Evolutionary conservation across 2,888 invertebrate species (phyloP).

Genomic region (Chymomyza caudatula): DNA sequence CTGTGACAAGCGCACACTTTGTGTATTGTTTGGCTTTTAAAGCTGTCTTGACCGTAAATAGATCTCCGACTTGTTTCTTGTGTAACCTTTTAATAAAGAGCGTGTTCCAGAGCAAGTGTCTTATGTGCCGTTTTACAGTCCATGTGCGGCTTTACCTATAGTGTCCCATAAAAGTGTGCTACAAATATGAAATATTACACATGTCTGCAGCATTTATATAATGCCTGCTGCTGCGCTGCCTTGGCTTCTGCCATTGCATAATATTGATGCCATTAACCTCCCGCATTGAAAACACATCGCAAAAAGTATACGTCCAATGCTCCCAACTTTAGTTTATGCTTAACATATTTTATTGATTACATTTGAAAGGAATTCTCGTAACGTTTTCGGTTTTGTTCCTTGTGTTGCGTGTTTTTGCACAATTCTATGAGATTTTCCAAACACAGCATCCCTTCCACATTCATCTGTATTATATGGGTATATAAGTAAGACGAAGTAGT

Average conservation of each 20-base stretch:
- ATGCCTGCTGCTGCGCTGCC: neutral
- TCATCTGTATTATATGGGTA: too few species aligned
- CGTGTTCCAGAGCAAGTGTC: too few species aligned
- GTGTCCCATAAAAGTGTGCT: neutral
- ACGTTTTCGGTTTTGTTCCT: neutral
- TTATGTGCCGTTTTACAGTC: neutral
- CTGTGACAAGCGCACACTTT: neutral
- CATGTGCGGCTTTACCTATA: neutral
- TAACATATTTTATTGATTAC: slow-evolving; percentile 69
- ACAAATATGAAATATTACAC: neutral
- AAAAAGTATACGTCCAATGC: slow-evolving; percentile 1
- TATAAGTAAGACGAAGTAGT: neutral
- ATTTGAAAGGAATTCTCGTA: slow-evolving; percentile 32
- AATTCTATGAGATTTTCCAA: slow-evolving; percentile 63
- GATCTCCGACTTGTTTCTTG: too few species aligned
- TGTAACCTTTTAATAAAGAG: neutral
- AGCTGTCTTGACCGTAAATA: too few species aligned
- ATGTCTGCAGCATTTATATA: neutral
- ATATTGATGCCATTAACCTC: slow-evolving; percentile 35
- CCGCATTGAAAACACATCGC: neutral
- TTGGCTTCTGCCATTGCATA: slow-evolving; percentile 30
- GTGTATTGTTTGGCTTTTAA: too few species aligned
- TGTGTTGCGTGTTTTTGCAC: slow-evolving; percentile 57
- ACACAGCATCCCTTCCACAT: neutral
- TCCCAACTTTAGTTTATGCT: slow-evolving; percentile 40